Base-by-base conservation (phyloP, 2,797 vertebrate species). In the Tadarida brasiliensis region DNA sequence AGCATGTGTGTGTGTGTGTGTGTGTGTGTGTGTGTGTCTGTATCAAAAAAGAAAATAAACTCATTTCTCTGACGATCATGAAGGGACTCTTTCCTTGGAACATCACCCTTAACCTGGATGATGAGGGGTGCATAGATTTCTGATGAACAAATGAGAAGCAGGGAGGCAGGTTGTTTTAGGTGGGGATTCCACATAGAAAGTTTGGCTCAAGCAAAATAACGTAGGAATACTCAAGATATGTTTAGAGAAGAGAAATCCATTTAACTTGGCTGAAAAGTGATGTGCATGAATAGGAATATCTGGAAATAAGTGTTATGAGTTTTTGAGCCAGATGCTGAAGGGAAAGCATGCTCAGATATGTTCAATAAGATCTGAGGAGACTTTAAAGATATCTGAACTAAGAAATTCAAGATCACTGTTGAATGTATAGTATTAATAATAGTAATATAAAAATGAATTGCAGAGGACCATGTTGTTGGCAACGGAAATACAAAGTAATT, bases 401-500 rank as follows among this genome's bases (percentile, higher is more conserved):
- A 73, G 15, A 61, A 91, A 78, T 90, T 33, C 54, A 77, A 82
- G 76, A 47, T n/a, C 3, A 56, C 16, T 51, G 1, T 16, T 83
- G 12, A 68, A 35, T 82, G 49, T 74, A 35, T 70, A 39, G 14
- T 90, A 54, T 59, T 71, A 59, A 51, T 73, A 88, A 82, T 17
- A 86, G 28, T n/a, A 28, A 65, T 19, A 81, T 49, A 20, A 63
- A 67, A 65, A 78, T 39, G 39, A 56, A 76, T 84, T 92, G 11
- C 22, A 84, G 17, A 65, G 33, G 28, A 65, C 7, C 8, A 7
- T 0, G 7, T 19, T 74, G 1, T 71, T 61, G 6, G 1, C 15
- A 76, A 73, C 10, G 87, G 20, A 10, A 92, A 49, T n/a, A 67
- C 5, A 68, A 89, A 95, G 63, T 30, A 28, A 68, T 56, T 74